These are phyloP conservation scores for Alosa alosa DNA, from an alignment of 2,113 vertebrate genomes.

Conservation along the genomic window DNA sequence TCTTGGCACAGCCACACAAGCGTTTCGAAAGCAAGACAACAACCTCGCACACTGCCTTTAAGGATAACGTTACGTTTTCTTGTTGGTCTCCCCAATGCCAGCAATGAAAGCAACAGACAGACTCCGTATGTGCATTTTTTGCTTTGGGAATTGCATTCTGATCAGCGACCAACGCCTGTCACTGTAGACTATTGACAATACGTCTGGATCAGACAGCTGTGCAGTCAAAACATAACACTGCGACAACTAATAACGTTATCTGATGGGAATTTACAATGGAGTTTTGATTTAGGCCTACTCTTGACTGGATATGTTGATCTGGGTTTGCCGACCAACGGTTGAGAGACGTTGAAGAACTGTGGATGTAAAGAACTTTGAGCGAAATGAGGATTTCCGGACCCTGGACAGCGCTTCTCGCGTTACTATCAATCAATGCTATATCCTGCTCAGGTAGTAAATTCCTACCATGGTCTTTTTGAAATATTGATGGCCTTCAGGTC, in stretches of 20 bases:
- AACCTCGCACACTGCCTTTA: neutral
- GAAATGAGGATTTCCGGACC: slow-evolving; percentile 60
- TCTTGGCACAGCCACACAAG: neutral
- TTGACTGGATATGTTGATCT: neutral
- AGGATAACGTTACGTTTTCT: neutral
- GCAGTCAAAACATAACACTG: neutral
- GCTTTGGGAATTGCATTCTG: neutral
- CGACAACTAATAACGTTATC: neutral
- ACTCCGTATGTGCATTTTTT: neutral
- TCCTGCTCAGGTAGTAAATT: slow-evolving; percentile 61
- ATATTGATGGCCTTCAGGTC: too few relatives aligned
- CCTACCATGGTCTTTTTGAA: neutral
- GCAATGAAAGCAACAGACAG: neutral
- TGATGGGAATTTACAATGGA: neutral
- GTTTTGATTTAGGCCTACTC: neutral
- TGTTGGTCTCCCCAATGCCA: neutral
- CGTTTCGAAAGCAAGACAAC: neutral
- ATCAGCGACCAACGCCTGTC: neutral
- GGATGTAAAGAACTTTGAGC: neutral
- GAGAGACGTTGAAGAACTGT: slow-evolving; percentile 43
- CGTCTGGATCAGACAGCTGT: neutral
- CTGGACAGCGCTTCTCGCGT: slow-evolving; percentile 48
- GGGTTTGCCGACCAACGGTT: slow-evolving; percentile 42
- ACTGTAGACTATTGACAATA: neutral
- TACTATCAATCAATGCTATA: slow-evolving; percentile 43